Evolutionary conservation across 2,113 vertebrate genomes (phyloP).

Genomic region (Pterocles gutturalis): DNA sequence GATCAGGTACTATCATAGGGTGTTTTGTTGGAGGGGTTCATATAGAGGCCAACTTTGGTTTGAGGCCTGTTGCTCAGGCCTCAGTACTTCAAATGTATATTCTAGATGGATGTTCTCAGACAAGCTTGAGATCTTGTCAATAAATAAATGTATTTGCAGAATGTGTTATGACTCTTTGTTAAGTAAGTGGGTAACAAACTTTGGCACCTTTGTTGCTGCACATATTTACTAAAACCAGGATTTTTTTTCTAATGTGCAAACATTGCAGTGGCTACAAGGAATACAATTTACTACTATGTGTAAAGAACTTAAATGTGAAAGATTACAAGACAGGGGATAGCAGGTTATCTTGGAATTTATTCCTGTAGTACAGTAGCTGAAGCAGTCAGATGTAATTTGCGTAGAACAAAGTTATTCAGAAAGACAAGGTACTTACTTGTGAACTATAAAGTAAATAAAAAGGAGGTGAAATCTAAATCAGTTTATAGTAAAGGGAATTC

Average conservation of each 20-base stretch:
- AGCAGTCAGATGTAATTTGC: background rate
- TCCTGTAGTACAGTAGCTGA: background rate
- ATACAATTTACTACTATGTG: background rate
- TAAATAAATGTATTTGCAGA: conserved; percentile 47
- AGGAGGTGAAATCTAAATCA: background rate
- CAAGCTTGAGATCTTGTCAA: background rate
- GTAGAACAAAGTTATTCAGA: background rate
- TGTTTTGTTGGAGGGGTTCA: too few species aligned
- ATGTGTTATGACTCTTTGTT: background rate
- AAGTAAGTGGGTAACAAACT: background rate
- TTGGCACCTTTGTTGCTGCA: background rate
- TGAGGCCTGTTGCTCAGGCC: too few species aligned
- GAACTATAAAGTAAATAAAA: background rate
- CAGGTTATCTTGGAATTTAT: background rate
- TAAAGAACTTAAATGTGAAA: background rate
- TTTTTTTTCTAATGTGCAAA: background rate
- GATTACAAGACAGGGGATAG: background rate
- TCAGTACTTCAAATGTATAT: background rate
- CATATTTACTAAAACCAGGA: background rate
- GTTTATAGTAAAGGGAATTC: background rate
- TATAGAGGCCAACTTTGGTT: too few species aligned
- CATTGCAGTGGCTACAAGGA: background rate
- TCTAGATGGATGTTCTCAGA: background rate
- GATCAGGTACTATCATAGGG: too few species aligned
- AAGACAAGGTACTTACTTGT: background rate